Base-by-base conservation (phyloP, 2,797 vertebrate genomes). In the Pempheris klunzingeri region DNA sequence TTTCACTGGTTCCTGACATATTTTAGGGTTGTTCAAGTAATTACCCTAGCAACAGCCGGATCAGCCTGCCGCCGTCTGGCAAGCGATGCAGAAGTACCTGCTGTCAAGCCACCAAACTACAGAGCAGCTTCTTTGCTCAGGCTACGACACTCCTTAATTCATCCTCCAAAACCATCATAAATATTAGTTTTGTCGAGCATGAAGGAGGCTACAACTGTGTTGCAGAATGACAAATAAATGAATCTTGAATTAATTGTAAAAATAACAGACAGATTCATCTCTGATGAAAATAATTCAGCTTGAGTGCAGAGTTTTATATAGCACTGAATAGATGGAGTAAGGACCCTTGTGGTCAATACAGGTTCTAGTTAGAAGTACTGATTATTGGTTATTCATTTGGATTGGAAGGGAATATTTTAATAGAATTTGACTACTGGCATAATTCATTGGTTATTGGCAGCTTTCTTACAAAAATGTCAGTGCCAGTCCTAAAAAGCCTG, bases 321-420 rank as follows among this genome's bases (percentile, higher is more conserved):
- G 49, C 20, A 44, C 0, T 47, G n/a, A 65, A 7, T 14, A 77
- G 58, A 34, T 24, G 18, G 20, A 7, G 13, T 14, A 49, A n/a
- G 12, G 41, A n/a, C 34, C 32, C n/a, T 5, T 32, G 30, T 11
- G 41, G 34, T 47, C 46, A 49, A 11, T 13, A 32, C n/a, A 12
- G 32, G 17, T 28, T 71, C 28, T 39, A 69, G 32, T 38, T 32
- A 4, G 17, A 73, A 32, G 20, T 46, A 20, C 15, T 41, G 43
- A 63, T 76, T 43, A 64, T 47, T 47, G 8, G 26, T 59, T 36
- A 72, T 68, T n/a, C 39, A 55, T 54, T 52, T 64, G 34, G 49
- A 26, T 12, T 26, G 41, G 34, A 46, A 62, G n/a, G 4, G 8
- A 6, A 47, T 7, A 52, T 70, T 55, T 60, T 50, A 36, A 71